Evolutionary conservation across 2,888 invertebrate genomes (phyloP), one percentile per base, ranked within the genome.

Genomic region (Drosophila lutescens): DNA sequence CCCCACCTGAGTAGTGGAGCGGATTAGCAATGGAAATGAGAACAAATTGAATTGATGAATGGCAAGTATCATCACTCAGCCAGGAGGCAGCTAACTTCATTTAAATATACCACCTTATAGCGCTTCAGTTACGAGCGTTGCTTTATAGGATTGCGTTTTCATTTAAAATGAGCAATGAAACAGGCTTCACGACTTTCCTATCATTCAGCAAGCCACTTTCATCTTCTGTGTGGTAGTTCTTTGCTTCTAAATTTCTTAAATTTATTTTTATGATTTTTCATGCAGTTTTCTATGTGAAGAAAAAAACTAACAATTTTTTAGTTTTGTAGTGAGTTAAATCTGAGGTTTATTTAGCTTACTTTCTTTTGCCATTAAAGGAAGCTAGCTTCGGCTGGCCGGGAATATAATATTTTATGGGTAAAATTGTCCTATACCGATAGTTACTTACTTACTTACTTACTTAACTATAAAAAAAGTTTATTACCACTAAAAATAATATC

Each of bases 11-110:
- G n/a, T n/a, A n/a, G n/a, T n/a, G n/a, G n/a, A n/a, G n/a, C n/a
- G 51, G 34, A 43, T 66, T 66, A 66, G 66, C 66, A 66, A 53
- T 66, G 66, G 66, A 66, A 66, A 66, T 66, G 67, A 40, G 67
- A 46, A 66, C 53, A 66, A 66, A 66, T 66, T 66, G 53, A 66
- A 66, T 66, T 47, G 67, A 66, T 67, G 66, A 54, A 66, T 46
- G 53, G 66, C 23, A 66, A 53, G 67, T 50, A 38, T 44, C 44
- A 44, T 46, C 51, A 65, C 17, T 61, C 41, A 61, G 34, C 34
- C 56, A 36, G 32, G 3, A 15, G 66, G 26, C 8, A 13, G n/a
- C 41, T 34, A 49, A 59, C 41, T 49, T 51, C 8, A 34, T 51
- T 69, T 69, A 10, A 47, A 49, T 41, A 49, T 17, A 15, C 47